These are phyloP conservation scores for Smithornis capensis DNA, from an alignment of 2,113 vertebrate genomes.

Conservation along the genomic window DNA sequence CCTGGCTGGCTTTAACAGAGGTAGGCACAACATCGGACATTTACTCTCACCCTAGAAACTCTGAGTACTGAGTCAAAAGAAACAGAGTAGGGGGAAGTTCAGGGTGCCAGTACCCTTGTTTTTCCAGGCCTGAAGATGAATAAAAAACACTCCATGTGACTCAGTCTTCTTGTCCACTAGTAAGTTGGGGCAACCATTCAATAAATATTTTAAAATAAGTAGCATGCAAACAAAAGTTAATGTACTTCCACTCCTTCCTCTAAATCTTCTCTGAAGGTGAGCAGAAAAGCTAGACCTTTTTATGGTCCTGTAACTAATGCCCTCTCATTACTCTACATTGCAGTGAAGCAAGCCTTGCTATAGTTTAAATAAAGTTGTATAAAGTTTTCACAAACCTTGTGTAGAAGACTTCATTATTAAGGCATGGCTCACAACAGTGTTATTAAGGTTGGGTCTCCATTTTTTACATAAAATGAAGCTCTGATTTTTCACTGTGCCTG, in stretches of 20 bases:
- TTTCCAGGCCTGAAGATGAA: not conserved
- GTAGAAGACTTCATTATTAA: not conserved
- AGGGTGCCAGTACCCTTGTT: not conserved
- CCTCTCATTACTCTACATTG: not conserved
- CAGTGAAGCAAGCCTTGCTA: not conserved
- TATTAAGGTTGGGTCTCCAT: not conserved
- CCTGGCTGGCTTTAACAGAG: not conserved
- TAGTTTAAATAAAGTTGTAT: not conserved
- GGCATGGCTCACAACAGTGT: not conserved
- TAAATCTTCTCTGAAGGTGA: not conserved
- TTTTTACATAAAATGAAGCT: not conserved
- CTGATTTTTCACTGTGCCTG: not conserved
- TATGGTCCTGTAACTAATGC: not conserved
- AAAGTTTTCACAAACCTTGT: not conserved
- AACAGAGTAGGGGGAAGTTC: not conserved
- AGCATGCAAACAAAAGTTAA: not conserved
- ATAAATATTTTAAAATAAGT: not conserved
- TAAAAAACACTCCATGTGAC: not conserved
- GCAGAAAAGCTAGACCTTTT: not conserved
- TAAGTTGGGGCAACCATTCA: not conserved
- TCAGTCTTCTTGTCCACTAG: not conserved
- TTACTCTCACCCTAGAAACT: not conserved
- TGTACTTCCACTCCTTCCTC: not conserved
- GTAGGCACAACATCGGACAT: too few relatives aligned
- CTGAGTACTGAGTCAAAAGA: not conserved